A percentile compares a stretch with the other conserved stretches of the same genome.
Evolutionary conservation across 2,797 vertebrate genomes (phyloP).

Genomic region (Cynopterus sphinx): DNA sequence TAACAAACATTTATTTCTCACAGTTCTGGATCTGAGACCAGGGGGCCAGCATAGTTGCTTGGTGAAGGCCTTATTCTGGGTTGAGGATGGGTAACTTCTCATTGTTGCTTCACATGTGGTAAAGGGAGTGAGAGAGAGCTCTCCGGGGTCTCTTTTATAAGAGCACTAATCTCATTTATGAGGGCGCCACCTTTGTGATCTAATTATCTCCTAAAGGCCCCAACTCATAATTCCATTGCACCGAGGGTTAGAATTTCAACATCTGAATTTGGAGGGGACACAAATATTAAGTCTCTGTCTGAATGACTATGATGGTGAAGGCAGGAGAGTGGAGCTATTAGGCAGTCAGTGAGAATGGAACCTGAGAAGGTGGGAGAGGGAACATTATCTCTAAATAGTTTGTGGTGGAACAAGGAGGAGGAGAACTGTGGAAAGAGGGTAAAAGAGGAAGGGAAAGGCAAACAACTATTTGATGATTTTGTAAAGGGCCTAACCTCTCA

Average conservation of each 20-base stretch:
- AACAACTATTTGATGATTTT: constrained; percentile 8
- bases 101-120: background rate
- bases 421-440: background rate
- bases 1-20: background rate
- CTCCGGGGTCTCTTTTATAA: background rate
- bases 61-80: background rate
- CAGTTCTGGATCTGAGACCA: background rate
- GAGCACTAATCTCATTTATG: background rate
- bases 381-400: background rate
- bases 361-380: background rate
- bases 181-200: background rate
- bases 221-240: background rate
- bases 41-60: background rate
- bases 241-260: background rate
- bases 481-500: background rate
- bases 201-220: background rate
- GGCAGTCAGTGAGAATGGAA: background rate
- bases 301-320: background rate
- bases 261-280: background rate
- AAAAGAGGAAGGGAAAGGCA: background rate
- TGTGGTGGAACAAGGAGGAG: background rate
- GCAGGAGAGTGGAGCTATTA: background rate
- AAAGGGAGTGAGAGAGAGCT: background rate
- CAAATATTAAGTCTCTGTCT: background rate
- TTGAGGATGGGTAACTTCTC: background rate